Percentiles rank a stretch among this genome's conserved stretches.
These are phyloP conservation scores for Apocheima hispidaria DNA, from an alignment of 2,888 invertebrate genomes.

Conservation along the genomic window DNA sequence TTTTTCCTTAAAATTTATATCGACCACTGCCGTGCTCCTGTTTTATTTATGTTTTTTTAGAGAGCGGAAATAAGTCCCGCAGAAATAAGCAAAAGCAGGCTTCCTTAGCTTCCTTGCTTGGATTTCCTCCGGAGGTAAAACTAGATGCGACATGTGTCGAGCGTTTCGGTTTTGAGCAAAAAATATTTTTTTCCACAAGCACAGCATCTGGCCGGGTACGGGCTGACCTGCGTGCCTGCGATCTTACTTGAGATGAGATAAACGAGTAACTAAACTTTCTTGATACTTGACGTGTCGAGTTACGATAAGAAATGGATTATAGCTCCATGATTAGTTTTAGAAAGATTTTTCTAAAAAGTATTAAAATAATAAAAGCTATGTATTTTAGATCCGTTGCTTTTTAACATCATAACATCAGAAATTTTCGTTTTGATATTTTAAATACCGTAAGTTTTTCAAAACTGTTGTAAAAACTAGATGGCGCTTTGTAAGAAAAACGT, in stretches of 20 bases:
- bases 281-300: constrained; percentile 48
- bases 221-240: constrained; percentile 75
- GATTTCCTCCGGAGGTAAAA: constrained; percentile 18
- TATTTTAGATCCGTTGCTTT: too few species aligned
- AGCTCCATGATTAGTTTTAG: not conserved
- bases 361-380: too few species aligned
- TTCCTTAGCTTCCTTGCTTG: constrained; percentile 6
- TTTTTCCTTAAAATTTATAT: too few species aligned
- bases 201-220: constrained; percentile 76
- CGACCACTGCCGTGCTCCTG: too few species aligned
- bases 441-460: too few species aligned
- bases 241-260: constrained; percentile 61
- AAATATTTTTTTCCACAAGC: constrained; percentile 56
- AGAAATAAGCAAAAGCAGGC: constrained; percentile 5
- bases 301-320: not conserved
- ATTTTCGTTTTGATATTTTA: too few species aligned
- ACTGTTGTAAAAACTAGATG: too few species aligned
- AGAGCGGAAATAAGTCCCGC: constrained; percentile 8
- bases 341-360: not conserved
- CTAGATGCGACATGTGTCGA: constrained; percentile 41
- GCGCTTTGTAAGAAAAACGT: too few species aligned
- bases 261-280: constrained; percentile 40
- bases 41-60: not conserved
- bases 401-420: too few species aligned
- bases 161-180: constrained; percentile 41